Evolutionary conservation across 1,140 invertebrate genomes (phyloP), one percentile per base, ranked within the genome.

Genomic region (Vanessa atalanta): DNA sequence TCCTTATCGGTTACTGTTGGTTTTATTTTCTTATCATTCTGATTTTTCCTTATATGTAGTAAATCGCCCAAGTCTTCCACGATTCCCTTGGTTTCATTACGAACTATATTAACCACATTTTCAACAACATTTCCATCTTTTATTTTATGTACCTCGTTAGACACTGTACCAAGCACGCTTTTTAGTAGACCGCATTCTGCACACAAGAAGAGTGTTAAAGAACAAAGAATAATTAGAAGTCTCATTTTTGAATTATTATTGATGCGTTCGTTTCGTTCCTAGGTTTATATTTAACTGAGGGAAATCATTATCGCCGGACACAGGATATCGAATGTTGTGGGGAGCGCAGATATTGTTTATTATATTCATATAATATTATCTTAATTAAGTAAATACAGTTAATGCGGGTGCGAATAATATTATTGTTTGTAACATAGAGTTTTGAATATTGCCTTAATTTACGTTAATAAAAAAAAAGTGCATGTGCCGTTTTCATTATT

Each of bases 181-280:
- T 72, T 66, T 16, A 72, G 66, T 1, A 72, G 14, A 2, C 70
- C 70, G 66, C 70, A 55, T 48, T 51, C 15, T 26, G 20, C 43
- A 55, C 70, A 57, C 20, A 72, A 60, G 31, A 72, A 60, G 11
- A 72, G 0, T 14, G 1, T 60, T 26, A 8, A 20, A 16, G 66
- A 57, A 66, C 43, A 72, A 60, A 72, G 15, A 4, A 72, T 50
- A 31, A 47, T 3, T 31, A 15, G 3, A 31, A 60, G 31, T 14
- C 60, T 72, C 70, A 72, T 72, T 57, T 72, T 66, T 23, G 43
- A 43, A 4, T 13, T 23, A 48, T 37, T 3, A 37, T 5, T 16
- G n/a, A 37, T 13, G 60, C 70, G 70, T 72, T 31, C 23, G 47
- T 16, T 66, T 55, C 26, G 20, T 37, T 14, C 16, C n/a, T 66